A percentile compares a stretch with the other conserved stretches of the same genome.
Conservation (phyloP, 2,797 vertebrate genomes). For the Orestias chungarensis region DNA sequence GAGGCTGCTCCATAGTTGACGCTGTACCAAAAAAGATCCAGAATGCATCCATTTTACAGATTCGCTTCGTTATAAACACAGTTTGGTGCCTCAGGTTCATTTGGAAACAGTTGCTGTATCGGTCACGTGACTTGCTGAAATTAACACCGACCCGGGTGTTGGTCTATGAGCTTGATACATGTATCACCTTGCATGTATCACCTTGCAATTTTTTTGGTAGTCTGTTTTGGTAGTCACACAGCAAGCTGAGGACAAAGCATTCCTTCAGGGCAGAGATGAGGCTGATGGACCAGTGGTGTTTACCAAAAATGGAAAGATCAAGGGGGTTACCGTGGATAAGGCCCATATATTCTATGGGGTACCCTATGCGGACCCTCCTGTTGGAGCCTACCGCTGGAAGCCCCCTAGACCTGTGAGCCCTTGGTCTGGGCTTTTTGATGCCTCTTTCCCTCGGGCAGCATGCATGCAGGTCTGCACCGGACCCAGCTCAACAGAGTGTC, state of each 20-base stretch:
- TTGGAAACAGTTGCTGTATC: too few species aligned
- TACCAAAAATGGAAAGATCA: slow-evolving; percentile 72
- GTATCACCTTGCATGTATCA: too few species aligned
- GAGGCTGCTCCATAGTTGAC: too few species aligned
- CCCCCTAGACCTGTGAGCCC: slow-evolving; percentile 68
- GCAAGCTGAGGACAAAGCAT: slow-evolving; percentile 33
- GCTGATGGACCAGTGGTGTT: slow-evolving; percentile 65
- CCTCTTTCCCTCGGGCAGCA: slow-evolving; percentile 72
- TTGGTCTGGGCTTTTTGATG: slow-evolving; percentile 73
- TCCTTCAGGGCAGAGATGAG: slow-evolving; percentile 10
- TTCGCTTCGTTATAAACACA: too few species aligned
- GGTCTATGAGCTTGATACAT: too few species aligned
- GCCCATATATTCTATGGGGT: slow-evolving; percentile 80
- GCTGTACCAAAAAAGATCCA: too few species aligned
- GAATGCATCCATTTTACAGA: too few species aligned
- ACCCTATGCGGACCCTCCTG: slow-evolving; percentile 78
- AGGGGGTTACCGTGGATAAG: slow-evolving; percentile 70
- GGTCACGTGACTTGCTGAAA: too few species aligned
- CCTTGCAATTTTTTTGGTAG: too few species aligned
- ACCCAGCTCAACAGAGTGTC: slow-evolving; percentile 65
- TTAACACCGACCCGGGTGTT: too few species aligned
- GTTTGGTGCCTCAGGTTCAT: too few species aligned
- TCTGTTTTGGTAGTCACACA: slow-evolving; percentile 28
- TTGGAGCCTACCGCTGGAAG: slow-evolving; percentile 78
- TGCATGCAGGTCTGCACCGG: slow-evolving; percentile 78